Conservation (phyloP, 2,888 invertebrate genomes). For the Eristalinus sepulchralis region DNA sequence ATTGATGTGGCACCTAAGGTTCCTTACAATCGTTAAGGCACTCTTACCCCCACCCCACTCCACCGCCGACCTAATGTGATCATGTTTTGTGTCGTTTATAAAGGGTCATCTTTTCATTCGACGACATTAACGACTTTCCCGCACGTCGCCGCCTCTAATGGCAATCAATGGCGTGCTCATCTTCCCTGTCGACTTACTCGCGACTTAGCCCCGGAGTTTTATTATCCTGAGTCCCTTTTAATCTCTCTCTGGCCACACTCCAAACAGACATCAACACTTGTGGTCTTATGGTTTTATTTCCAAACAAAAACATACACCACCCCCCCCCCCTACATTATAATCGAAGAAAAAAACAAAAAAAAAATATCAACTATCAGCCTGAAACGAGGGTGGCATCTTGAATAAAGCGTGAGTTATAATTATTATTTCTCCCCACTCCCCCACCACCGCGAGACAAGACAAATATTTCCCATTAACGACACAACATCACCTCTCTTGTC, state of each 20-base stretch:
- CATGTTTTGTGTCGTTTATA: neutral
- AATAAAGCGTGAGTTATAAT: neutral
- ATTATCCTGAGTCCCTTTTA: neutral
- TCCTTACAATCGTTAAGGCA: too few species aligned
- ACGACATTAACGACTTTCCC: neutral
- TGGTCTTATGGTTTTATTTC: neutral
- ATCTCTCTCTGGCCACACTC: neutral
- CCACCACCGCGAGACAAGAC: neutral
- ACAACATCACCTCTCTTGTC: slow-evolving; percentile 9
- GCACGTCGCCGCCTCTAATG: neutral
- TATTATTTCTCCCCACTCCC: neutral
- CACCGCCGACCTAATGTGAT: neutral
- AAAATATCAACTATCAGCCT: neutral
- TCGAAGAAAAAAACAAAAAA: neutral
- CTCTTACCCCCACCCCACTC: too few species aligned
- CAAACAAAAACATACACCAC: neutral
- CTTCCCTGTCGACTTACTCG: neutral
- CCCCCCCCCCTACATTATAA: neutral
- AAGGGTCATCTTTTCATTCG: neutral
- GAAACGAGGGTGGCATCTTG: neutral
- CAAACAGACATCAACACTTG: neutral
- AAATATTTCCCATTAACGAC: slow-evolving; percentile 18
- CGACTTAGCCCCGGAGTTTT: neutral
- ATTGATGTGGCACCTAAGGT: too few species aligned
- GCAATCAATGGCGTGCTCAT: neutral